Conservation (phyloP, 2,113 vertebrate species). For the Microcebus lehilahytsara region DNA sequence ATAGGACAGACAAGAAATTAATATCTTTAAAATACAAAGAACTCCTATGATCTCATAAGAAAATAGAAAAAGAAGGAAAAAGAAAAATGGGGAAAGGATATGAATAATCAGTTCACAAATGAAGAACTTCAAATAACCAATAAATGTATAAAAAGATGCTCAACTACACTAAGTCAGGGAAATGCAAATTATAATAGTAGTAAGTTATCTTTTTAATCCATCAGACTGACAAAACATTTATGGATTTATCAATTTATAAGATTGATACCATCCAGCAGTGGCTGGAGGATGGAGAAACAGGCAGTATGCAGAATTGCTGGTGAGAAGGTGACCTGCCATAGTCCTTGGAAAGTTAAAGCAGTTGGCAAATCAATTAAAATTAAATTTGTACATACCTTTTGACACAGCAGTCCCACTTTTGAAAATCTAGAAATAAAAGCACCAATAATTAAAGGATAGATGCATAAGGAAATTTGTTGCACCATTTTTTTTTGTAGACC, state of each 20-base stretch:
- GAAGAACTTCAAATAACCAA: background rate
- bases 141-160: background rate
- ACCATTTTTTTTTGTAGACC: background rate
- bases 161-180: background rate
- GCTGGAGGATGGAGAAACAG: background rate
- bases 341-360: background rate
- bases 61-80: background rate
- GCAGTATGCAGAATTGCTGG: background rate
- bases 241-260: background rate
- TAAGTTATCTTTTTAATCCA: background rate
- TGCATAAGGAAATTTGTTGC: background rate
- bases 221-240: background rate
- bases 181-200: background rate
- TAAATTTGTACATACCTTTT: background rate
- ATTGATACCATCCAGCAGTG: background rate
- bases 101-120: background rate
- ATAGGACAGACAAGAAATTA: background rate
- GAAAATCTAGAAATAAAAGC: constrained; percentile 37
- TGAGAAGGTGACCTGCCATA: background rate
- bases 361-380: background rate
- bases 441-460: background rate
- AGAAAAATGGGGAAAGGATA: background rate
- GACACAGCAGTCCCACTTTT: constrained; percentile 14
- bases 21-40: constrained; percentile 8
- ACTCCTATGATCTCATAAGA: background rate